Conservation (phyloP, 2,888 invertebrate species). For the Cryptocephalus moraei region DNA sequence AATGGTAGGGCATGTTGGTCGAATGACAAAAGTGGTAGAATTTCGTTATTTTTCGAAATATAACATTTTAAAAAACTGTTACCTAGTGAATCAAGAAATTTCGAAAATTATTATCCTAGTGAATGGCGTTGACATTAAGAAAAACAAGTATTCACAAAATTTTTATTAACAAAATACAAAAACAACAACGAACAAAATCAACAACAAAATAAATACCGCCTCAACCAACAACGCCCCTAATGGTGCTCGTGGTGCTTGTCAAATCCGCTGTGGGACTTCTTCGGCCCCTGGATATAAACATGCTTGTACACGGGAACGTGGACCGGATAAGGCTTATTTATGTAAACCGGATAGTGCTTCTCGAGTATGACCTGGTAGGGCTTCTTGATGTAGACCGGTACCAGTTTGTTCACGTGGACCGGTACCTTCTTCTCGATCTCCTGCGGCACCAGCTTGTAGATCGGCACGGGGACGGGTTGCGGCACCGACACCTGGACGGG, state of each 20-base stretch:
- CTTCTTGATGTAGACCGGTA: constrained; percentile 60
- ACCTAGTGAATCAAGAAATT: too few relatives aligned
- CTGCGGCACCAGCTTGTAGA: constrained; percentile 63
- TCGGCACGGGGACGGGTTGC: constrained; percentile 61
- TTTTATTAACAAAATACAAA: constrained; percentile 7
- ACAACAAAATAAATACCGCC: constrained; percentile 2
- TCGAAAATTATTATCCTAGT: too few relatives aligned
- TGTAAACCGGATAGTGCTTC: constrained; percentile 56
- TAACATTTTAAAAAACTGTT: too few relatives aligned
- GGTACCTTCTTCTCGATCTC: constrained; percentile 64
- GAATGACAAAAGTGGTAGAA: too few relatives aligned
- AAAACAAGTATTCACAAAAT: not conserved
- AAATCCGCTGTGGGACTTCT: constrained; percentile 9
- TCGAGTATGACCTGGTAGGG: constrained; percentile 67
- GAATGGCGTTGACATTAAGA: too few relatives aligned
- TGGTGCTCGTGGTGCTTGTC: constrained; percentile 5
- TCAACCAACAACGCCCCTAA: constrained; percentile 1
- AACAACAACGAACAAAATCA: constrained; percentile 1
- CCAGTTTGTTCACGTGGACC: constrained; percentile 62
- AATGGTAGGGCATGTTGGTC: too few relatives aligned
- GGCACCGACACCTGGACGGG: constrained; percentile 61
- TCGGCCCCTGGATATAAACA: constrained; percentile 45
- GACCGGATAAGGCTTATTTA: constrained; percentile 61
- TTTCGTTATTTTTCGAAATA: too few relatives aligned
- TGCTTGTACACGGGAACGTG: constrained; percentile 66